phyloP scores from a whole-genome alignment of 1,140 invertebrate species.

The Microvelia longipes region DNA sequence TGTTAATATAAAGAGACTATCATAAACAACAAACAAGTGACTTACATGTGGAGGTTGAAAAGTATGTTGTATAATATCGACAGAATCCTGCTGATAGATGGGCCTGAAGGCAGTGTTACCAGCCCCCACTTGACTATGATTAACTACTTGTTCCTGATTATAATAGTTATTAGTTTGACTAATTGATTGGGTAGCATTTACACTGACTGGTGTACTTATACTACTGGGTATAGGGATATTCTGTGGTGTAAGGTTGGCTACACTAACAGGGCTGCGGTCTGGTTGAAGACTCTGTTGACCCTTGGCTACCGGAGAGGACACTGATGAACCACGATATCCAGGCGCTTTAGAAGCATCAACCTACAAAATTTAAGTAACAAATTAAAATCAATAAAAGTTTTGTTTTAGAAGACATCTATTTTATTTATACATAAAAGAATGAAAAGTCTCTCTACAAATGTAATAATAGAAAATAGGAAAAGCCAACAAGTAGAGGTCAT shows the following conservation, averaged over 20 bases:
- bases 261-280: neutral
- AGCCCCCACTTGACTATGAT: neutral
- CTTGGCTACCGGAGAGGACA: conserved; percentile 54
- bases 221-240: no score
- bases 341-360: conserved; percentile 67
- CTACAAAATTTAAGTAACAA: conserved; percentile 26
- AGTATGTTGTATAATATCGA: conserved; percentile 2
- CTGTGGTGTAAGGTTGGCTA: neutral
- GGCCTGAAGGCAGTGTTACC: neutral
- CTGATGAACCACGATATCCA: conserved; percentile 52
- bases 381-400: no score
- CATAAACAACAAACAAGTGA: neutral
- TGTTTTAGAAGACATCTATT: no score
- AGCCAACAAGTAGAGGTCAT: no score
- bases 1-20: no score
- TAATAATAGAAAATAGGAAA: conserved; percentile 6
- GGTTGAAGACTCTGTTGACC: conserved; percentile 6
- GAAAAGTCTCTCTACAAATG: neutral
- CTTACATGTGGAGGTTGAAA: neutral
- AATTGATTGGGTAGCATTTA: no score
- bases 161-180: neutral
- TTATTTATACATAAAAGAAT: no score
- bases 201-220: no score
- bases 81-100: neutral
- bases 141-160: neutral